phyloP scores from a whole-genome alignment of 2,113 vertebrate genomes.

The Hypanus sabinus region DNA sequence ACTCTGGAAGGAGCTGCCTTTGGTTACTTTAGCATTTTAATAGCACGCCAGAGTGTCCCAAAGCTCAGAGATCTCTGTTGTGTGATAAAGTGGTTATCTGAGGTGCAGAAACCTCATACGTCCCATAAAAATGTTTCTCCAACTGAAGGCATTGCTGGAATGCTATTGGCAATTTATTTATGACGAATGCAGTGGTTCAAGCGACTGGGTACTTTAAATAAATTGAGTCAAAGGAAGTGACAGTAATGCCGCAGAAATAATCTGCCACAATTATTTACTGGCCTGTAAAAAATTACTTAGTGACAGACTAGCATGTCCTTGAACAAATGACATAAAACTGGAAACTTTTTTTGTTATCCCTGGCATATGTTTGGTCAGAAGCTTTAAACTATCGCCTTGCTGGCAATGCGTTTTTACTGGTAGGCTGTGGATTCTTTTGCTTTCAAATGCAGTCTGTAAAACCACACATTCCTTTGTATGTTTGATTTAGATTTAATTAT shows the following conservation, averaged over 20 bases:
- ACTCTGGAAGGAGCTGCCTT: neutral
- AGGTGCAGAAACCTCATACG: neutral
- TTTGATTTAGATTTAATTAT: slow-evolving; percentile 15
- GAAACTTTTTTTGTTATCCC: neutral
- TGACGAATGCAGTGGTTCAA: neutral
- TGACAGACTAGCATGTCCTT: neutral
- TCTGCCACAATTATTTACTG: slow-evolving; percentile 27
- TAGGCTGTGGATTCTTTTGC: neutral
- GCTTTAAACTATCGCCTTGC: neutral
- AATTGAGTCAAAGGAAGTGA: slow-evolving; percentile 34
- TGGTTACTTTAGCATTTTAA: slow-evolving; percentile 6
- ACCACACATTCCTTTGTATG: neutral
- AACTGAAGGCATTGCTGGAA: neutral
- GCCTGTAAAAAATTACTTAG: slow-evolving; percentile 35
- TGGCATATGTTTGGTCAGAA: slow-evolving; percentile 10
- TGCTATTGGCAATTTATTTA: slow-evolving; percentile 30
- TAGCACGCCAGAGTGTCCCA: neutral
- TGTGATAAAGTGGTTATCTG: slow-evolving; percentile 22
- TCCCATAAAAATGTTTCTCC: slow-evolving; percentile 30
- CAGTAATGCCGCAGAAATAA: slow-evolving; percentile 33
- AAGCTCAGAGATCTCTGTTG: neutral
- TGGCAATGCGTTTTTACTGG: neutral
- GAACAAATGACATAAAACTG: slow-evolving; percentile 25
- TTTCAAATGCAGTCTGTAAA: slow-evolving; percentile 26
- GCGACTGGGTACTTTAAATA: slow-evolving; percentile 26